Conservation (phyloP, 2,797 vertebrate species). For the Pyrrhura leucotis region DNA sequence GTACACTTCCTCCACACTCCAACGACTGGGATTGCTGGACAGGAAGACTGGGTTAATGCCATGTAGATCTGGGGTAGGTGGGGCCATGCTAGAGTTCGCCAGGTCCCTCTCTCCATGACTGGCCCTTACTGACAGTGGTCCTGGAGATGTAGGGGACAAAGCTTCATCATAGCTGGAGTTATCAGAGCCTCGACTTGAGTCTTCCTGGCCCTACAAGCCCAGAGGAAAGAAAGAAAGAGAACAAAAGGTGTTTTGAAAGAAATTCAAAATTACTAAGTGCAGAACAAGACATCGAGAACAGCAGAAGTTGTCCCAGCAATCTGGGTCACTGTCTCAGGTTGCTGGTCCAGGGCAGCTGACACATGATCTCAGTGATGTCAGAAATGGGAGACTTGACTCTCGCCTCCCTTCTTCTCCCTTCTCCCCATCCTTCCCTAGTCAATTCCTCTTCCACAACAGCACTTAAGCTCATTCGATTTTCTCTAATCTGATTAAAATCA, state of each 20-base stretch:
- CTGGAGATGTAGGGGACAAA: constrained; percentile 87
- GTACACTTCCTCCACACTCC: constrained; percentile 96
- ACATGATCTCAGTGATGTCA: not conserved
- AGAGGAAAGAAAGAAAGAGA: not conserved
- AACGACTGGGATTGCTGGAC: constrained; percentile 90
- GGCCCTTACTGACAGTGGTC: constrained; percentile 87
- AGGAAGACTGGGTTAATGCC: constrained; percentile 89
- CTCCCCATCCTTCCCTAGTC: not conserved
- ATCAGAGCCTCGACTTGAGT: constrained; percentile 93
- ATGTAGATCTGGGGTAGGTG: constrained; percentile 82
- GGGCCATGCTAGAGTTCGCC: constrained; percentile 79
- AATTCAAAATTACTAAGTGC: not conserved
- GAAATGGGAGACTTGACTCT: not conserved
- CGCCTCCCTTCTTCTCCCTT: not conserved
- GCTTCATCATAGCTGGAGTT: constrained; percentile 93
- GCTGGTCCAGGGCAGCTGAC: not conserved
- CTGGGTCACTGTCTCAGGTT: not conserved
- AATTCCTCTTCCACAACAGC: not conserved
- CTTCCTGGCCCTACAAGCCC: constrained; percentile 82
- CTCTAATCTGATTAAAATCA: not conserved
- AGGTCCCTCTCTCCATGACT: constrained; percentile 82
- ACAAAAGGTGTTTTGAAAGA: not conserved
- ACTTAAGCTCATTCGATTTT: not conserved
- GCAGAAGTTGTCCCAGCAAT: not conserved
- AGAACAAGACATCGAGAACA: not conserved